Evolutionary conservation across 64 coral and sea anemone species (phyloP), one percentile per base, ranked within the genome.

Genomic region (Pocillopora damicornis): DNA sequence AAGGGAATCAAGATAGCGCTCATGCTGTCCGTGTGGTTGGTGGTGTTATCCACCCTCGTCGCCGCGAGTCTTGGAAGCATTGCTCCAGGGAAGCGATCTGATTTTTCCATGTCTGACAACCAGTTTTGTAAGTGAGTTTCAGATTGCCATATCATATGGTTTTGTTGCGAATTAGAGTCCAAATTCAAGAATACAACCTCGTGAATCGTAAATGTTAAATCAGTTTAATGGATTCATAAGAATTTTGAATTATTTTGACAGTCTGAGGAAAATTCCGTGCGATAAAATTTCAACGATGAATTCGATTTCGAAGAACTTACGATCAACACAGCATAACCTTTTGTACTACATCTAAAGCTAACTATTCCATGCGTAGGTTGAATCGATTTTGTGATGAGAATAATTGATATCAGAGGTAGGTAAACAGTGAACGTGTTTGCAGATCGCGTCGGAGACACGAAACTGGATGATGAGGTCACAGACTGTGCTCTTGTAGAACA

Each of bases 391-490:
- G 37, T 17, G 22, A 66, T 86, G 9, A 17, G 34, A 69, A 15
- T 34, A 20, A 69, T 15, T 71, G n/a, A 26, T 64, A 35, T 62
- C 25, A 64, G 11, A 16, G 15, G 9, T 36, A 37, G 9, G 30
- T 67, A 20, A 38, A 18, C 30, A 90, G 56, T n/a, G 13, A 34
- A 56, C 78, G 2, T 76, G 15, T 80, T 67, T 95, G 22, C 60
- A 95, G 94, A 89, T 96, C 83, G 88, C 66, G 94, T 96, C 1
- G 94, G 94, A 60, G 94, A 96, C 80, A 96, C 94, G 25, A 17
- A 82, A 35, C 78, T 96, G 22, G 94, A 96, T 57, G 92, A 96
- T 64, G 94, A 96, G 75, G 87, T 96, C 60, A 96, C 94, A 17
- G 91, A 96, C 51, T 96, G 94, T 26, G 91, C 76, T 5, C 26